Evolutionary conservation across 1,140 invertebrate genomes (phyloP).

Genomic region (Drosophila micromelanica): DNA sequence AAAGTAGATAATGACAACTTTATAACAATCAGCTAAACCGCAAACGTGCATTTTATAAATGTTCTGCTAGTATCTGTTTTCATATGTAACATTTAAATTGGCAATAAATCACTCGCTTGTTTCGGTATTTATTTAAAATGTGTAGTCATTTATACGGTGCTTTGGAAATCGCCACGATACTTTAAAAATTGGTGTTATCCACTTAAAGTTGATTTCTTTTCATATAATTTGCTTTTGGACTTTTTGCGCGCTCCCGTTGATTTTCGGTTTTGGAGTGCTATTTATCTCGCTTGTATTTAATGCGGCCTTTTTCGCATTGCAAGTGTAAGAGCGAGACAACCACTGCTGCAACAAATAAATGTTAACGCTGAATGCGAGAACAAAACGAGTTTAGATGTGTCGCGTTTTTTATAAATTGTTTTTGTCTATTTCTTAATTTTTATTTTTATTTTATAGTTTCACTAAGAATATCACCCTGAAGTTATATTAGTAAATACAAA

Average conservation of each 20-base stretch:
- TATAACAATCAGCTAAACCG: neutral
- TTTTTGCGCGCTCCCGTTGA: slow-evolving; percentile 51
- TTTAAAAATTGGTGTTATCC: slow-evolving; percentile 33
- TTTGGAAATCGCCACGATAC: neutral
- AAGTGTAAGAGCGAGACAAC: slow-evolving; percentile 46
- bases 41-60: too few species aligned
- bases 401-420: slow-evolving; percentile 50
- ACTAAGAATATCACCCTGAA: neutral
- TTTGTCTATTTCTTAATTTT: slow-evolving; percentile 12
- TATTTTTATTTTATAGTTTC: slow-evolving; percentile 16
- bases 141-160: neutral
- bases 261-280: slow-evolving; percentile 41
- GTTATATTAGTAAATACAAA: slow-evolving; percentile 1
- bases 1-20: slow-evolving; percentile 1
- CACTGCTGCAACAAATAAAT: slow-evolving; percentile 40
- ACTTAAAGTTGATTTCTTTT: slow-evolving; percentile 42
- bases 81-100: neutral
- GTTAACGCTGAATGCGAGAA: slow-evolving; percentile 52
- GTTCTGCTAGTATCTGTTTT: too few species aligned
- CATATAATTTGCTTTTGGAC: slow-evolving; percentile 39
- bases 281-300: slow-evolving; percentile 51
- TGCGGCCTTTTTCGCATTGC: slow-evolving; percentile 38
- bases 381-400: slow-evolving; percentile 49
- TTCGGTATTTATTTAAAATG: neutral
- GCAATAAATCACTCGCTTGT: too few species aligned